Percentiles rank a stretch among this genome's conserved stretches.
Conservation (phyloP, 2,113 vertebrate species). For the Shinisaurus crocodilurus region DNA sequence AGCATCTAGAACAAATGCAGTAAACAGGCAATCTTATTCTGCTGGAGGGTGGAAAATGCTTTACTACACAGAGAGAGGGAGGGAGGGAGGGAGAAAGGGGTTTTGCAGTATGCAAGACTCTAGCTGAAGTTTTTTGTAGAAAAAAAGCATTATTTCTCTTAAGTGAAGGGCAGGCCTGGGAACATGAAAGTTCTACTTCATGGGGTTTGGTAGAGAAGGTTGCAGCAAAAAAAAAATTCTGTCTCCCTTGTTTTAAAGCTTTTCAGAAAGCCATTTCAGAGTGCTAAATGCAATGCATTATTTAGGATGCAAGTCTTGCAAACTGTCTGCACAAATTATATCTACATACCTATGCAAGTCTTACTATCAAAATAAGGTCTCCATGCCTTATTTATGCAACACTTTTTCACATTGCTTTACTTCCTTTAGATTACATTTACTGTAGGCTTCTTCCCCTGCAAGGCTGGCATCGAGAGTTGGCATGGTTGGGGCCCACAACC, state of each 20-base stretch:
- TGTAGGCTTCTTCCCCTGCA: background rate
- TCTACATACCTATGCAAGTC: slow-evolving; percentile 12
- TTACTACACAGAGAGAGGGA: background rate
- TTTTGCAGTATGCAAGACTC: background rate
- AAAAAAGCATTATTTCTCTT: background rate
- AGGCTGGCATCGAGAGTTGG: too few species aligned
- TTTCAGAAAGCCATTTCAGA: slow-evolving; percentile 20
- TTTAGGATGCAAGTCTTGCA: background rate
- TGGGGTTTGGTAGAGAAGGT: background rate
- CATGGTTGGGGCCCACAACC: too few species aligned
- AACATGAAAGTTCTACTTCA: background rate
- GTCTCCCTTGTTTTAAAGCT: background rate
- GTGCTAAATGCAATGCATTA: background rate
- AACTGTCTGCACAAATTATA: background rate
- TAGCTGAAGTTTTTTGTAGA: background rate
- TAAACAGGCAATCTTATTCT: background rate
- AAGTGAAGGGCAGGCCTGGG: background rate
- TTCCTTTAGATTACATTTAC: background rate
- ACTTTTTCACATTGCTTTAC: background rate
- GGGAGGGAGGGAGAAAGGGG: too few species aligned
- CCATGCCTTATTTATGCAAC: background rate
- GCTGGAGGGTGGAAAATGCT: background rate
- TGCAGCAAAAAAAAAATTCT: background rate
- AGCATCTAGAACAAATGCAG: background rate
- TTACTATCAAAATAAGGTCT: background rate